phyloP scores from a whole-genome alignment of 2,113 vertebrate genomes.

The Halcyon senegalensis region DNA sequence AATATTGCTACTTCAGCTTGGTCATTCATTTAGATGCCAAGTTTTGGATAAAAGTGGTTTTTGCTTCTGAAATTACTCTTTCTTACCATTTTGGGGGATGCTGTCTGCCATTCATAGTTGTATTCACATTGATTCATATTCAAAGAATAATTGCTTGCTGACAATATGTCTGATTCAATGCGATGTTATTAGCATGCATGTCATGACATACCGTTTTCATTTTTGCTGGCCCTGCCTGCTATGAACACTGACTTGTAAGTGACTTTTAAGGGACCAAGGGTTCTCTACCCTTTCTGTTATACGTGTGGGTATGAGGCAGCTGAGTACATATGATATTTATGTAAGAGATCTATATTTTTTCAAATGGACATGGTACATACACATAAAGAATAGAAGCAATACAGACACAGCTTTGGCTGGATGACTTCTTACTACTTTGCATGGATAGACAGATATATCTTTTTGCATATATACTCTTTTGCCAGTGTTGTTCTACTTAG shows the following conservation, averaged over 20 bases:
- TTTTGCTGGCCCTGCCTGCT: background rate
- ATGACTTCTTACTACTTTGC: background rate
- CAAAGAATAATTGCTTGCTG: background rate
- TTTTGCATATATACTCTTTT: background rate
- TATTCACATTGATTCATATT: background rate
- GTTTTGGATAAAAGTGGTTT: background rate
- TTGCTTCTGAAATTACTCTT: background rate
- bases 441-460: background rate
- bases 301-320: background rate
- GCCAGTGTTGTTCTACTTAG: background rate
- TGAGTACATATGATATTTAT: background rate
- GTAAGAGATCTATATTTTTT: accelerated
- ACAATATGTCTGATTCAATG: background rate
- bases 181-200: background rate
- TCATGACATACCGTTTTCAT: background rate
- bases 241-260: background rate
- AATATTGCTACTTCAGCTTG: background rate
- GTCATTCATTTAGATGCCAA: background rate
- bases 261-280: background rate
- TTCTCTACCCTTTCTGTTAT: background rate
- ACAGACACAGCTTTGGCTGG: background rate
- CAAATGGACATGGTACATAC: background rate
- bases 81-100: background rate
- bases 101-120: background rate
- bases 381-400: background rate